These are phyloP conservation scores for Netelia virgata DNA, from an alignment of 2,888 invertebrate species.

Conservation along the genomic window DNA sequence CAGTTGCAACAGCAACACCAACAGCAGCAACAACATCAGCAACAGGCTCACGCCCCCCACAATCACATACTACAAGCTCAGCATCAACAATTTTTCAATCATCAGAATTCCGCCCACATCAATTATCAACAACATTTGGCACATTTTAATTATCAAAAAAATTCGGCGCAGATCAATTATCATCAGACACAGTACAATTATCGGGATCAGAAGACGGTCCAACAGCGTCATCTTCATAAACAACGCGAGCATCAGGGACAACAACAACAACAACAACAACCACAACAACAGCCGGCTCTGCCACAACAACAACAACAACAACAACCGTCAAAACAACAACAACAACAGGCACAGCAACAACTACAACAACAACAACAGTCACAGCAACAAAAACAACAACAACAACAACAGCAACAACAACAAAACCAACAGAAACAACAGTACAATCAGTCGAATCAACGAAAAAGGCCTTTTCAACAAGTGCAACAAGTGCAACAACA, in stretches of 20 bases:
- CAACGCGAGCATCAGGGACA: constrained; percentile 64
- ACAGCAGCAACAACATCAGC: constrained; percentile 59
- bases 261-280: constrained; percentile 43
- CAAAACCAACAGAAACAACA: constrained; percentile 66
- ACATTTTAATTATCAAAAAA: constrained; percentile 73
- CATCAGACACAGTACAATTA: constrained; percentile 70
- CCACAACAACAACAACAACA: constrained; percentile 64
- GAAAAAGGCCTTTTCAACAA: constrained; percentile 27
- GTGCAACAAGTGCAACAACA: constrained; percentile 51
- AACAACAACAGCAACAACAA: constrained; percentile 56
- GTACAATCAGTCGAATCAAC: constrained; percentile 9
- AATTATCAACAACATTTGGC: background rate
- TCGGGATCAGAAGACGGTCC: constrained; percentile 65
- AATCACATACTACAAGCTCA: constrained; percentile 56
- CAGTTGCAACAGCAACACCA: constrained; percentile 70
- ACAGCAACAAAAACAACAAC: constrained; percentile 65
- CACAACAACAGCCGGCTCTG: constrained; percentile 61
- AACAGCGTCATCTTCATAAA: constrained; percentile 65
- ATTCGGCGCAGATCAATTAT: constrained; percentile 55
- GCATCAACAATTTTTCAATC: constrained; percentile 50
- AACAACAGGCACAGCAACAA: constrained; percentile 65
- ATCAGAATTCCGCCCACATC: constrained; percentile 63
- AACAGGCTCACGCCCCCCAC: constrained; percentile 50
- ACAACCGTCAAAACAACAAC: constrained; percentile 53
- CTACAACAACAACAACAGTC: constrained; percentile 60